Conservation (phyloP, 2,797 vertebrate genomes). For the Martes flavigula region DNA sequence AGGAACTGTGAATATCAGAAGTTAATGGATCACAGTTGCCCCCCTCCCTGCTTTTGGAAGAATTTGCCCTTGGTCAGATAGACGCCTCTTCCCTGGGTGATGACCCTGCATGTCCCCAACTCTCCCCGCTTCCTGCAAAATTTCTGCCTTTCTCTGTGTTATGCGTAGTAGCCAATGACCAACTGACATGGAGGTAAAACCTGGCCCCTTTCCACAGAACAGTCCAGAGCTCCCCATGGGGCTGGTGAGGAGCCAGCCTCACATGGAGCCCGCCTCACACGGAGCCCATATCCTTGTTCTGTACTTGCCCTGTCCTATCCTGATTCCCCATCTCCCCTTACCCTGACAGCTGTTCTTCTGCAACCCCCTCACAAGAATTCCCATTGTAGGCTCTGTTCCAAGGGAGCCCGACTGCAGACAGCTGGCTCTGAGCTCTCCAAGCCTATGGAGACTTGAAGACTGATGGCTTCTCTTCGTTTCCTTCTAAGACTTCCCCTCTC, state of each 20-base stretch:
- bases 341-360: not conserved
- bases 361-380: not conserved
- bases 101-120: not conserved
- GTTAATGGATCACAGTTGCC: not conserved
- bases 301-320: too few relatives aligned
- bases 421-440: not conserved
- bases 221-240: not conserved
- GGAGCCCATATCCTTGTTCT: not conserved
- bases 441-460: not conserved
- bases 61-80: not conserved
- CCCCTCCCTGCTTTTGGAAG: not conserved
- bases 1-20: not conserved
- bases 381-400: not conserved
- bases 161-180: not conserved
- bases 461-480: not conserved
- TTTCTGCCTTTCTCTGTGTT: not conserved
- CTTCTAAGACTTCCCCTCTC: not conserved
- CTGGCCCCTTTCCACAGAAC: not conserved
- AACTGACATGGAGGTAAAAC: not conserved
- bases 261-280: not conserved
- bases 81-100: not conserved
- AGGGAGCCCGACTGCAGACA: not conserved
- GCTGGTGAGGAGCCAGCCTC: not conserved
- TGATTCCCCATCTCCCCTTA: not conserved
- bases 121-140: not conserved